Evolutionary conservation across 2,113 vertebrate species (phyloP).

Genomic region (Vimba vimba): DNA sequence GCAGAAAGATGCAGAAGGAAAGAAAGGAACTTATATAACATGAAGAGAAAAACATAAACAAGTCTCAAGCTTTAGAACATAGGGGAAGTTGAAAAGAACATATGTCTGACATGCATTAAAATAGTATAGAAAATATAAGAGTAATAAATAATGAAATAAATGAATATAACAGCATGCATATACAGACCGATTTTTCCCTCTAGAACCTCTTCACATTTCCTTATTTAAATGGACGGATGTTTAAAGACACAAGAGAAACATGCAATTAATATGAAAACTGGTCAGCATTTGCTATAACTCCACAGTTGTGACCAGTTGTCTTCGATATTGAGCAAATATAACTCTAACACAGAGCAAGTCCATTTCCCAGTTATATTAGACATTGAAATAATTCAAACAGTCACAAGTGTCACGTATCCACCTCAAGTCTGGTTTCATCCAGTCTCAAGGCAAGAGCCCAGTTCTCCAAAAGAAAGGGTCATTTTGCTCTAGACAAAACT

Average conservation of each 20-base stretch:
- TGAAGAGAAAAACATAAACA: neutral
- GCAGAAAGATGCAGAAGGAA: neutral
- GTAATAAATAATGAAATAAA: neutral
- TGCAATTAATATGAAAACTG: neutral
- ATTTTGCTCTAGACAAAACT: conserved; percentile 35
- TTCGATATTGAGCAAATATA: neutral
- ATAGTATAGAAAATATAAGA: neutral
- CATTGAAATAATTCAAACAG: neutral
- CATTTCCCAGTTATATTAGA: neutral
- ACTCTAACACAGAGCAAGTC: conserved; percentile 4
- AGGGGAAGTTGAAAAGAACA: neutral
- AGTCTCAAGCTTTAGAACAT: conserved; percentile 18
- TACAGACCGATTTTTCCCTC: conserved; percentile 41
- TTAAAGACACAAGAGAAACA: conserved; percentile 30
- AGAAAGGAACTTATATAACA: conserved; percentile 6
- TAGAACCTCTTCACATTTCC: conserved; percentile 8
- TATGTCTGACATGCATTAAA: conserved; percentile 12
- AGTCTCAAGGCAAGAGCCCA: conserved; percentile 31
- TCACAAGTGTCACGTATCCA: conserved; percentile 6
- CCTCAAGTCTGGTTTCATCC: conserved; percentile 41
- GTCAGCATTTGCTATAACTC: conserved; percentile 11
- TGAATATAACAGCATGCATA: conserved; percentile 42
- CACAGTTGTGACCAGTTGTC: neutral
- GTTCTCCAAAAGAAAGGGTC: conserved; percentile 58
- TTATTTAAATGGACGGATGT: conserved; percentile 34